These are phyloP conservation scores for Drosophila anomalata DNA, from an alignment of 2,888 invertebrate genomes.

Conservation along the genomic window DNA sequence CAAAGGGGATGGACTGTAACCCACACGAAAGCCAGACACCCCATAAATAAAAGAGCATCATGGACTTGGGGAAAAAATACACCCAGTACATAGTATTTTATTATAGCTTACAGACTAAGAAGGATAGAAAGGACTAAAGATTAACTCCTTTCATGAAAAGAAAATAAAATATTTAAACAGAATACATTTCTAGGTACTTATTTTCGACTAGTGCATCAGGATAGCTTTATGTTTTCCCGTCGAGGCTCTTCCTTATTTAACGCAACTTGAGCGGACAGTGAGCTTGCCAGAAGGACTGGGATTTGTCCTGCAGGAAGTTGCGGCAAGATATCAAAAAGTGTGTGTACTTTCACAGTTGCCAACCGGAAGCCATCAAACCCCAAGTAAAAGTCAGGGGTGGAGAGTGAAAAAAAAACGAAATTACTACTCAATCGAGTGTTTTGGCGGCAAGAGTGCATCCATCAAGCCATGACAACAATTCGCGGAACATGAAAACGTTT, in stretches of 20 bases:
- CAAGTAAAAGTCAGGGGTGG: not conserved
- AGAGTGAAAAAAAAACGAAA: not conserved
- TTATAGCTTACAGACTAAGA: too few relatives aligned
- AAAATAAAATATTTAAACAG: too few relatives aligned
- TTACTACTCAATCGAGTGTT: conserved; percentile 45
- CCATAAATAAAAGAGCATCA: conserved; percentile 38
- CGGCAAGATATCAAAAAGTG: conserved; percentile 39
- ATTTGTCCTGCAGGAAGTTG: conserved; percentile 40
- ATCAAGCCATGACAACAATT: conserved; percentile 62
- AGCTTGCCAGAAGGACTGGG: conserved; percentile 10
- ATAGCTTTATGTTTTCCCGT: not conserved
- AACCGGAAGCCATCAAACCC: conserved; percentile 30
- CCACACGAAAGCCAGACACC: conserved; percentile 19
- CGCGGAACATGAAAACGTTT: conserved; percentile 59
- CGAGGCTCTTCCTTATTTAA: conserved; percentile 51
- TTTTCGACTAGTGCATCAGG: not conserved
- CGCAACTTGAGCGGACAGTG: conserved; percentile 32
- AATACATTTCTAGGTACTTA: not conserved
- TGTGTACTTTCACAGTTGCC: conserved; percentile 17
- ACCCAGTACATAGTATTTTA: too few relatives aligned
- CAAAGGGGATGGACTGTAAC: not conserved
- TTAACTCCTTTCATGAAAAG: too few relatives aligned
- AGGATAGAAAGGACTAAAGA: too few relatives aligned
- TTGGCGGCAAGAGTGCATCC: conserved; percentile 55
- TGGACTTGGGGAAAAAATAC: conserved; percentile 4